Evolutionary conservation across 2,797 vertebrate genomes (phyloP).

Genomic region (Peromyscus melanophrys): DNA sequence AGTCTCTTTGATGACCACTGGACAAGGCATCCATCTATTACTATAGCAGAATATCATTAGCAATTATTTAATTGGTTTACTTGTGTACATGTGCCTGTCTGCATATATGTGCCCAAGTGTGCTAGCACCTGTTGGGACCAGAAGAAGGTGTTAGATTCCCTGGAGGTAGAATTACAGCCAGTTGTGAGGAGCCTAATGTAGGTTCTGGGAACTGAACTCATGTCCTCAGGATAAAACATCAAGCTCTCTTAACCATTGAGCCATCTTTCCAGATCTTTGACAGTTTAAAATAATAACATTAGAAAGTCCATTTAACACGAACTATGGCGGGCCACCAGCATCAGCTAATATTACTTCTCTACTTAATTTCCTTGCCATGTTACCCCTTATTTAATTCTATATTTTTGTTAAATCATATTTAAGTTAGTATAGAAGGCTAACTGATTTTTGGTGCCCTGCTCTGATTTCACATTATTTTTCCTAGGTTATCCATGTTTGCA

Average conservation of each 20-base stretch:
- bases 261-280: not conserved
- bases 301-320: not conserved
- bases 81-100: not conserved
- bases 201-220: not conserved
- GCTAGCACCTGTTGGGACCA: not conserved
- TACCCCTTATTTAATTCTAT: not conserved
- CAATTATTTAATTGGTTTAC: not conserved
- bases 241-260: not conserved
- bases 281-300: not conserved
- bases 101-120: not conserved
- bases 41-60: not conserved
- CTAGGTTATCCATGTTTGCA: not conserved
- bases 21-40: not conserved
- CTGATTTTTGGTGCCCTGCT: not conserved
- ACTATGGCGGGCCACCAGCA: rapidly evolving
- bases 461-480: not conserved
- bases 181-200: not conserved
- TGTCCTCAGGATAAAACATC: not conserved
- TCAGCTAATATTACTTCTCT: not conserved
- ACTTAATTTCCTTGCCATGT: not conserved
- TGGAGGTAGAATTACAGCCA: not conserved
- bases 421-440: not conserved
- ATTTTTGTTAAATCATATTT: not conserved
- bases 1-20: not conserved
- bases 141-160: not conserved